A percentile compares a stretch with the other conserved stretches of the same genome.
phyloP scores from a whole-genome alignment of 2,888 invertebrate species.

The Amaurobius ferox region DNA sequence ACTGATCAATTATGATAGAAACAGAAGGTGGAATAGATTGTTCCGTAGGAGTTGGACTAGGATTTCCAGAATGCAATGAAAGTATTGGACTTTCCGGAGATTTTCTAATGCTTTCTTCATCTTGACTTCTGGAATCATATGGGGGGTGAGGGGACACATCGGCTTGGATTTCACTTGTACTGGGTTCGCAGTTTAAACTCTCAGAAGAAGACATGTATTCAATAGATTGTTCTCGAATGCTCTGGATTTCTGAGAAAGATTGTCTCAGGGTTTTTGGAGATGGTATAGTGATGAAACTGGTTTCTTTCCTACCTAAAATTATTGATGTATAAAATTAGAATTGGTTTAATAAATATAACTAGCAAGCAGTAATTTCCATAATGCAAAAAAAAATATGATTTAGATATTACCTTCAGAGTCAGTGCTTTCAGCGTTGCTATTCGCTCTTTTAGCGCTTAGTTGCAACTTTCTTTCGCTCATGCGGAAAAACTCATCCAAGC shows the following conservation, averaged over 20 bases:
- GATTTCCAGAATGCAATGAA: slow-evolving; percentile 13
- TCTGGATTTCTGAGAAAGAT: slow-evolving; percentile 64
- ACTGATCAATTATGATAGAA: slow-evolving; percentile 48
- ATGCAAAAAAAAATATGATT: no score
- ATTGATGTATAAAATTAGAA: no score
- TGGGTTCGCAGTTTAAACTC: slow-evolving; percentile 61
- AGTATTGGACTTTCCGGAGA: slow-evolving; percentile 3
- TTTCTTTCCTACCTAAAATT: slow-evolving; percentile 49
- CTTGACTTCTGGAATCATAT: slow-evolving; percentile 10
- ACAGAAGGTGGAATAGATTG: slow-evolving; percentile 21
- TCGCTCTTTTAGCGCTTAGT: slow-evolving; percentile 34
- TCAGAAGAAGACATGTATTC: slow-evolving; percentile 72
- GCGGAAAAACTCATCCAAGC: slow-evolving; percentile 85
- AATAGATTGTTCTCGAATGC: slow-evolving; percentile 71
- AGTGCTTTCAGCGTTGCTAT: slow-evolving; percentile 33
- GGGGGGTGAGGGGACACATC: slow-evolving; percentile 60
- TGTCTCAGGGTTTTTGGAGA: slow-evolving; percentile 56
- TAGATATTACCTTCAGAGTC: slow-evolving; percentile 33
- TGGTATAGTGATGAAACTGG: slow-evolving; percentile 56
- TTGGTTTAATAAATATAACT: no score
- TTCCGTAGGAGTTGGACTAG: slow-evolving; percentile 30
- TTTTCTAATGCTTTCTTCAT: not conserved
- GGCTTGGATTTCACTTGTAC: slow-evolving; percentile 61
- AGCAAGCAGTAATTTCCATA: no score
- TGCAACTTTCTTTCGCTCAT: slow-evolving; percentile 82